A percentile compares a stretch with the other conserved stretches of the same genome.
Evolutionary conservation across 2,797 vertebrate genomes (phyloP).

Genomic region (Microchirus variegatus): DNA sequence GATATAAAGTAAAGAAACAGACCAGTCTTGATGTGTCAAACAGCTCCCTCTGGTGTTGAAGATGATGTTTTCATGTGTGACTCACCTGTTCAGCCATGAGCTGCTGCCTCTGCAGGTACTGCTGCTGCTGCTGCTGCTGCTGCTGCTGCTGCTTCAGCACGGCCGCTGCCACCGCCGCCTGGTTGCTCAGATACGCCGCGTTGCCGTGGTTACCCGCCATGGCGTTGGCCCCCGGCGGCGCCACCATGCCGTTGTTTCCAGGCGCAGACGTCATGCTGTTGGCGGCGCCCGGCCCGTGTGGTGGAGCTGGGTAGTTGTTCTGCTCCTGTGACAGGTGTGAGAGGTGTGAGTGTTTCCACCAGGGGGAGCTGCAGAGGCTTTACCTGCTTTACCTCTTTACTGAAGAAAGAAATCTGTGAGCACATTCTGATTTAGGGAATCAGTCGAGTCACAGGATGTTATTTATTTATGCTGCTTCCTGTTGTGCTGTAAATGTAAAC

Average conservation of each 20-base stretch:
- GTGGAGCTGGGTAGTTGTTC: constrained; percentile 77
- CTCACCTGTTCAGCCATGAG: constrained; percentile 90
- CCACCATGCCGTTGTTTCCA: constrained; percentile 75
- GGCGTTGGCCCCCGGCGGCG: constrained; percentile 74
- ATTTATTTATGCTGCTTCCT: too few species aligned
- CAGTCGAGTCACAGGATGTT: too few species aligned
- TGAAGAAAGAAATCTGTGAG: too few species aligned
- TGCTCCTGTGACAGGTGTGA: constrained; percentile 84
- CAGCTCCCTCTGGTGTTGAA: not conserved
- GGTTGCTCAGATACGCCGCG: constrained; percentile 83
- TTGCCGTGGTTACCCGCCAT: constrained; percentile 85
- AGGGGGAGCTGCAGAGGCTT: too few species aligned
- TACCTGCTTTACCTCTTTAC: too few species aligned
- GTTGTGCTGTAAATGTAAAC: too few species aligned
- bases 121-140: constrained; percentile 88
- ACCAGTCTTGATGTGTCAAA: not conserved
- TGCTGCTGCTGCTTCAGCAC: constrained; percentile 88
- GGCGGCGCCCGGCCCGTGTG: constrained; percentile 81
- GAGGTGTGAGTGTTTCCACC: too few species aligned
- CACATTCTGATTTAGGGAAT: too few species aligned
- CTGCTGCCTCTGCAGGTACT: constrained; percentile 85
- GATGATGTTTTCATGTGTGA: not conserved
- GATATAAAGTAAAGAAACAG: too few species aligned
- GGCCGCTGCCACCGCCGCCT: constrained; percentile 87
- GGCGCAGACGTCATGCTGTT: constrained; percentile 81